These are phyloP conservation scores for Umimayanthus kanabou DNA, from an alignment of 92 coral and sea anemone genomes.

Conservation along the genomic window DNA sequence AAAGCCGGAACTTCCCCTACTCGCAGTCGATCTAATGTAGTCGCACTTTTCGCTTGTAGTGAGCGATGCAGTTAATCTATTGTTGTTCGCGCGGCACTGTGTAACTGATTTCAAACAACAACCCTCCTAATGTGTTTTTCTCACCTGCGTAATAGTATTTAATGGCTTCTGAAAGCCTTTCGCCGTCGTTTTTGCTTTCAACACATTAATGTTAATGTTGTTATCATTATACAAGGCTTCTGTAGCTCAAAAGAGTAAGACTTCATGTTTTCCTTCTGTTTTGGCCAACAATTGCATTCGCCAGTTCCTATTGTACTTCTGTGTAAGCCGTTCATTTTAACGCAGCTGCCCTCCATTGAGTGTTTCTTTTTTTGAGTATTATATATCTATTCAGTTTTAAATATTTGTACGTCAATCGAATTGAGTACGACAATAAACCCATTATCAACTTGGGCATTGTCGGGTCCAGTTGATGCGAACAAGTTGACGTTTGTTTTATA, in stretches of 20 bases:
- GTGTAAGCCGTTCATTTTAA: constrained; percentile 39
- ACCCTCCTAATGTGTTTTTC: constrained; percentile 35
- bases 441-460: constrained; percentile 24
- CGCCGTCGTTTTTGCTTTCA: constrained; percentile 28
- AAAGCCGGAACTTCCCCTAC: constrained; percentile 11
- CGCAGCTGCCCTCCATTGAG: constrained; percentile 38
- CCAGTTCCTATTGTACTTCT: constrained; percentile 12
- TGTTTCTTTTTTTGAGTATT: constrained; percentile 44
- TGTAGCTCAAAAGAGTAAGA: constrained; percentile 13
- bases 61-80: constrained; percentile 7
- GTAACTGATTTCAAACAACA: constrained; percentile 23
- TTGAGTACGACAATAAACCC: constrained; percentile 39
- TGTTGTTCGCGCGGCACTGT: constrained; percentile 13
- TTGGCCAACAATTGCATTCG: constrained; percentile 24
- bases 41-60: background rate
- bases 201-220: constrained; percentile 36
- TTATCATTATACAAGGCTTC: constrained; percentile 14
- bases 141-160: constrained; percentile 43
- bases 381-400: constrained; percentile 44
- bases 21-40: background rate
- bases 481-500: constrained; percentile 18
- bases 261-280: constrained; percentile 33
- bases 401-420: constrained; percentile 44
- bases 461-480: background rate
- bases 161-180: constrained; percentile 40